Base-by-base conservation (phyloP, 2,888 invertebrate species). In the Lycophotia porphyrea region DNA sequence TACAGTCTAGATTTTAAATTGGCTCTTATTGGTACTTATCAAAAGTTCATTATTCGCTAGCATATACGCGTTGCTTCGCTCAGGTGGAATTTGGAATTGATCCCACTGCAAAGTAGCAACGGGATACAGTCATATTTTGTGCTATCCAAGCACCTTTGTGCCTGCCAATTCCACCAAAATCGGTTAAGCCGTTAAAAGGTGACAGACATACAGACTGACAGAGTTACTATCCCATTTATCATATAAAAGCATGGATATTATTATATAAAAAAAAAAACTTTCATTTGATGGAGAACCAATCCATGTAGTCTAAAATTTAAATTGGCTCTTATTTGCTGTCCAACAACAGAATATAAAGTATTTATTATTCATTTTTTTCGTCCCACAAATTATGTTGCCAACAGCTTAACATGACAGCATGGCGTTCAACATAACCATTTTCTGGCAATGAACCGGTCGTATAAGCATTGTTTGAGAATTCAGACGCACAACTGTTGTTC, bases 401-500 rank as follows among this genome's bases (percentile, higher is more conserved):
- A 81, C 81, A 80, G 68, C 42, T 60, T 80, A 71, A 78, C 71
- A 76, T 67, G 71, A 49, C 67, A 70, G 24, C 68, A 63, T 74
- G 64, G 70, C 72, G 49, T 80, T 77, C 71, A 71, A 80, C 71
- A 87, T 72, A 76, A 61, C 76, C 49, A 78, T 84, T 85, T 87
- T 73, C 86, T 87, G 87, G 86, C 87, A 81, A 73, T 71, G 34
- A 49, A 67, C 39, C 36, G 63, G 42, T 71, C 63, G 39, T 64
- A 75, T 64, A 75, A 76, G 86, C 80, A 82, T 74, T 85, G 79
- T 80, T 36, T 75, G 73, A 71, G 71, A 64, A 76, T 80, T 78
- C 71, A 85, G 79, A 77, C 66, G 49, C 60, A 81, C 55, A 67
- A 77, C 58, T 79, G 72, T 66, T 71, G 76, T 71, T 64, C 78